A percentile compares a stretch with the other conserved stretches of the same genome.
Conservation (phyloP, 2,113 vertebrate genomes). For the Damaliscus lunatus region DNA sequence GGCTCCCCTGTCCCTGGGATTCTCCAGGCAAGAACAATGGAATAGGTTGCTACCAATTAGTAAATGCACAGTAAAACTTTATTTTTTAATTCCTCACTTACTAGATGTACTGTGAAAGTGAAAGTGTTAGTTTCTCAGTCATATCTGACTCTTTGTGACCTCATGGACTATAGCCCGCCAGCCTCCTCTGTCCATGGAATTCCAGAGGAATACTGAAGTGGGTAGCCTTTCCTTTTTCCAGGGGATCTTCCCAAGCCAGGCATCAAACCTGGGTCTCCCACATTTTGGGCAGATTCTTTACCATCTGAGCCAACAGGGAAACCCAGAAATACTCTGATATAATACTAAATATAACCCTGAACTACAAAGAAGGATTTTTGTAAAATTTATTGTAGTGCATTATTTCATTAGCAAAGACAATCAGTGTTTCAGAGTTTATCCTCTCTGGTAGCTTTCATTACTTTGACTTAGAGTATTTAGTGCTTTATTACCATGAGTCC, state of each 20-base stretch:
- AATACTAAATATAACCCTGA: not conserved
- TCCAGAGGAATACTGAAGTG: not conserved
- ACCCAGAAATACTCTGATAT: not conserved
- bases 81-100: not conserved
- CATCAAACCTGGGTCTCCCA: not conserved
- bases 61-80: not conserved
- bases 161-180: not conserved
- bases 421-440: not conserved
- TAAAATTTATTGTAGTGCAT: not conserved
- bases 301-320: not conserved
- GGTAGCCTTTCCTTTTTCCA: not conserved
- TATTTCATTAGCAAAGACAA: not conserved
- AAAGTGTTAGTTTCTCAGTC: not conserved
- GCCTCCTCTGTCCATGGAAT: not conserved
- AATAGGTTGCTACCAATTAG: not conserved
- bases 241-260: not conserved
- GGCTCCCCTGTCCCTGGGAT: no score
- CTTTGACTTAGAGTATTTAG: not conserved
- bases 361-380: not conserved
- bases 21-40: no score
- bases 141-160: not conserved
- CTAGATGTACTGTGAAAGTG: not conserved
- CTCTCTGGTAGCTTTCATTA: not conserved
- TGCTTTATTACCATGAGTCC: not conserved
- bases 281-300: not conserved